Evolutionary conservation across 2,113 vertebrate genomes (phyloP).

Genomic region (Caranx melampygus): DNA sequence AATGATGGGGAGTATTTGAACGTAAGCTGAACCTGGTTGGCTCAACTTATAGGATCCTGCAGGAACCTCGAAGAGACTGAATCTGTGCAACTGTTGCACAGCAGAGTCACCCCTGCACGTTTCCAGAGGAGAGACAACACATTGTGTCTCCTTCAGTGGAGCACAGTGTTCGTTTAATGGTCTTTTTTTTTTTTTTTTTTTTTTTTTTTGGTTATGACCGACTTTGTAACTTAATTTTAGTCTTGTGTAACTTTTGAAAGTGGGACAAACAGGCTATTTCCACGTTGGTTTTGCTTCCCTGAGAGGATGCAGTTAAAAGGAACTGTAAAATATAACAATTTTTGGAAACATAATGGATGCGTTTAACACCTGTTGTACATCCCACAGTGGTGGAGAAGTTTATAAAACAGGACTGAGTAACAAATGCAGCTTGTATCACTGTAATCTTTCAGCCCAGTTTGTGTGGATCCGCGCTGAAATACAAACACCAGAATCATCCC

Average conservation of each 20-base stretch:
- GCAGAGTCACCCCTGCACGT: neutral
- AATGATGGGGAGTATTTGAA: conserved; percentile 77
- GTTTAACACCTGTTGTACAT: conserved; percentile 41
- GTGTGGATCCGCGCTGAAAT: conserved; percentile 22
- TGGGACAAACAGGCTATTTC: neutral
- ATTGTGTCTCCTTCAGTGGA: conserved; percentile 5
- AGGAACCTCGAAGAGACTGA: conserved; percentile 47
- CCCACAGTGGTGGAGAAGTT: no score
- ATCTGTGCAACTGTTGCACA: conserved; percentile 34
- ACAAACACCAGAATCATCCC: conserved; percentile 42
- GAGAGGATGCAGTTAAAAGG: conserved; percentile 6
- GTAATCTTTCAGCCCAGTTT: neutral
- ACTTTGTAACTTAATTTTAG: conserved; percentile 36
- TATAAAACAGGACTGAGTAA: neutral
- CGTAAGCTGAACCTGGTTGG: conserved; percentile 77
- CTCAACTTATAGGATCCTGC: conserved; percentile 58
- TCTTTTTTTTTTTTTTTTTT: conserved; percentile 2
- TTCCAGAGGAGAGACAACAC: neutral
- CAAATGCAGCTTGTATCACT: neutral
- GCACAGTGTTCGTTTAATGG: conserved; percentile 32
- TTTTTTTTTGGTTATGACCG: conserved; percentile 10
- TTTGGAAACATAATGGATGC: neutral
- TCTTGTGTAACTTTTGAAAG: neutral
- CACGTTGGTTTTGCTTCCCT: neutral
- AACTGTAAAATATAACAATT: neutral